phyloP scores from a whole-genome alignment of 2,113 vertebrate genomes.

The Polypterus bichir region DNA sequence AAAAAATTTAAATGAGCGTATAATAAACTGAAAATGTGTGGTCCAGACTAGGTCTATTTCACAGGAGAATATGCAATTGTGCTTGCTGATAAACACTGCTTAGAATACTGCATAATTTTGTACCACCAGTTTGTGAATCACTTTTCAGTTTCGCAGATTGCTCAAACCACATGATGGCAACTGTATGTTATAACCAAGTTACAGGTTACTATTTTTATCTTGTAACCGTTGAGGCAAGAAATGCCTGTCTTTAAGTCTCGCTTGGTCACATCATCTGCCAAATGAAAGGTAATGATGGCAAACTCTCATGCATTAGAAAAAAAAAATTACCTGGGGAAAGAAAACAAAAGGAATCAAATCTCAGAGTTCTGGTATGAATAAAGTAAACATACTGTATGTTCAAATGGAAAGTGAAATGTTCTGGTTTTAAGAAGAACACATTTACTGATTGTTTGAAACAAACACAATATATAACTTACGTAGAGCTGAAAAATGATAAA shows the following conservation, averaged over 20 bases:
- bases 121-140: too few relatives aligned
- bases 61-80: too few relatives aligned
- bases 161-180: slow-evolving; percentile 3
- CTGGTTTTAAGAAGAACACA: too few relatives aligned
- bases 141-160: too few relatives aligned
- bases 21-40: too few relatives aligned
- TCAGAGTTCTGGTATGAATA: neutral
- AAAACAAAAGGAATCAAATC: slow-evolving; percentile 13
- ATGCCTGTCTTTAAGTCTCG: slow-evolving; percentile 3
- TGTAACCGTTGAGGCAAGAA: neutral
- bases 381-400: slow-evolving; percentile 19
- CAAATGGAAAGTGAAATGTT: neutral
- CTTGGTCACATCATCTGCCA: slow-evolving; percentile 2
- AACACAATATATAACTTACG: too few relatives aligned
- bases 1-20: too few relatives aligned
- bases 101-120: too few relatives aligned
- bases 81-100: too few relatives aligned
- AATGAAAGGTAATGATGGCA: neutral
- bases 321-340: neutral
- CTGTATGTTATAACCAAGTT: slow-evolving; percentile 26
- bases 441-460: too few relatives aligned
- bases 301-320: neutral
- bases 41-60: too few relatives aligned
- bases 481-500: too few relatives aligned
- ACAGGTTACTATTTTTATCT: slow-evolving; percentile 23